Evolutionary conservation across 2,797 vertebrate species (phyloP), one percentile per base, ranked within the genome.

Genomic region (Smutsia temminckii): DNA sequence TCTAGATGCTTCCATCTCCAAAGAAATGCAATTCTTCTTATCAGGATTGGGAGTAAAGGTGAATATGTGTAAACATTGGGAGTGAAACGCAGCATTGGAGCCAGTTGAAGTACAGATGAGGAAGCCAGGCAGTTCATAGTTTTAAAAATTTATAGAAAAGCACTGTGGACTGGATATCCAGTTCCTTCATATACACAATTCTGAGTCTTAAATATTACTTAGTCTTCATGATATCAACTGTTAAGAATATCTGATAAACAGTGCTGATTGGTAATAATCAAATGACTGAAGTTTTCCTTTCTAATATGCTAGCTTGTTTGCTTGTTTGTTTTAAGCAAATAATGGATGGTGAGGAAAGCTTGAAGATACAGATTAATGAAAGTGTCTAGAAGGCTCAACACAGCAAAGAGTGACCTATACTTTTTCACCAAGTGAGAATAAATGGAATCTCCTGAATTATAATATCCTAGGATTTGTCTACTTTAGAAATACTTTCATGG

Each of bases 21-120:
- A 51, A 94, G 81, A 93, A 96, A 83, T 63, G 89, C 75, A 66
- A 37, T 64, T 93, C 78, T 51, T 80, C 92, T 89, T 91, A 91
- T 74, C 92, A 79, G 80, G 64, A 63, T 14, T 57, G 79, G 77
- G 89, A 93, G 75, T 91, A 96, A 97, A 93, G 46, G 93, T 57
- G 37, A 96, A 18, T 68, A 53, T 59, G 57, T 63, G 23, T 85
- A 80, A 93, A 94, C 75, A 61, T 2, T 9, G 8, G 20, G 23
- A 93, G 27, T 63, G 57, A 85, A 55, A 63, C 8, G 20, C 8
- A 37, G 68, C 3, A 3, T 42, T 51, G 53, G 23, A 46, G 61
- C 32, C 77, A 80, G 34, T 32, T 74, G 34, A 34, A 68, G 32
- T 27, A 25, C 12, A 53, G 63, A 85, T 49, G 40, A 93, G 71